Evolutionary conservation across 2,113 vertebrate genomes (phyloP), one percentile per base, ranked within the genome.

Genomic region (Gallinago undulata): DNA sequence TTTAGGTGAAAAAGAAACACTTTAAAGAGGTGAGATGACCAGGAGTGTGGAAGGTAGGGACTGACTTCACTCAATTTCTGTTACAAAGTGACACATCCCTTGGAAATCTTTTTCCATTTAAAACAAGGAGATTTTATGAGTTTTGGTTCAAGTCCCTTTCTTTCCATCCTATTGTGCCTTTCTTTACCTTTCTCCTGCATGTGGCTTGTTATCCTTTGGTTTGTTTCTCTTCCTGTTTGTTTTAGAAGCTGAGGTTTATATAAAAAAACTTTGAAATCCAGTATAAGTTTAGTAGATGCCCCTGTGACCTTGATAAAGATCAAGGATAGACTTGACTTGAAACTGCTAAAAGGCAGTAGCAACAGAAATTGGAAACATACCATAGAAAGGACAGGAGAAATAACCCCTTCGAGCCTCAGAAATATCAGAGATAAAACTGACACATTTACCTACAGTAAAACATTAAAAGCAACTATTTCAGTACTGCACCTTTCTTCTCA

Each of bases 241-340:
- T 96, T 94, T 73, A 89, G 67, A 95, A 93, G 76, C 55, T 47
- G 48, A 87, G 27, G 9, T 45, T 85, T 85, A 80, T 47, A 94
- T 55, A 64, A 89, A 94, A 94, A 90, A 85, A 12, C 33, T 91
- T 81, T 93, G 18, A 96, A 95, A 68, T 67, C 69, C 77, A 75
- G 72, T 14, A 73, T 68, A 83, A 85, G 63, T 87, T 94, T 50
- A 88, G 85, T 59, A 80, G n/a, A 57, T 84, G 67, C 47, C 62
- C 87, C 60, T 56, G 18, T 60, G 74, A 94, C 84, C 91, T 84
- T 94, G 78, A 84, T 90, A 84, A 89, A 93, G 93, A 95, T 86
- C 84, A 96, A 88, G 68, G 51, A 59, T 11, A 80, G 27, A 88
- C 79, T 91, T 64, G 63, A 86, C 63, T 80, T 80, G 80, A 85